Evolutionary conservation across 2,113 vertebrate species (phyloP).

Genomic region (Rhynchopsitta pachyrhyncha): DNA sequence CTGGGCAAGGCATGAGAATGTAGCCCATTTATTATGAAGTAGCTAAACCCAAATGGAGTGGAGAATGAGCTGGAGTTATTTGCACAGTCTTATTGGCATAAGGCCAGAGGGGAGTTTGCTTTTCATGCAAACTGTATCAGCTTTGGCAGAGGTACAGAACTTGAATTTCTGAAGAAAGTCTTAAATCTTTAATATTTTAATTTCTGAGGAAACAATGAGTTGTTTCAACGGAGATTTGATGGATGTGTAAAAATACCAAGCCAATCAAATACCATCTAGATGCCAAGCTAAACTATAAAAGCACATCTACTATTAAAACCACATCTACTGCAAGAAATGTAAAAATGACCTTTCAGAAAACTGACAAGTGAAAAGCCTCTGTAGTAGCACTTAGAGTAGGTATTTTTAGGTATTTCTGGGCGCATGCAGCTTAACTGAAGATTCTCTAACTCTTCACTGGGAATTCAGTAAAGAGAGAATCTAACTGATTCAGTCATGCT

Average conservation of each 20-base stretch:
- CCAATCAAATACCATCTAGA: background rate
- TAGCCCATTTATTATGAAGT: background rate
- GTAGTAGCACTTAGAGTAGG: background rate
- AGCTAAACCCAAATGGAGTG: background rate
- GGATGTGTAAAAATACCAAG: background rate
- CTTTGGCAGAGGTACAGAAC: conserved; percentile 38
- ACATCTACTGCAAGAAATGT: background rate
- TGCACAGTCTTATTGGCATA: background rate
- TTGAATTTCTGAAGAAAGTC: background rate
- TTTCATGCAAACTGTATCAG: conserved; percentile 37
- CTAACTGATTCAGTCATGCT: background rate
- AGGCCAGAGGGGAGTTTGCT: conserved; percentile 11
- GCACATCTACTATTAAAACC: no score
- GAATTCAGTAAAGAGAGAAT: background rate
- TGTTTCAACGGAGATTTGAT: background rate
- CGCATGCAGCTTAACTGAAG: background rate
- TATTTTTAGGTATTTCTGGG: background rate
- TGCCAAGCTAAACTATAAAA: background rate
- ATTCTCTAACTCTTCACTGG: background rate
- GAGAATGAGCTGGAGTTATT: background rate
- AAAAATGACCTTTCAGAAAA: background rate
- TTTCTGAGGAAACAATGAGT: background rate
- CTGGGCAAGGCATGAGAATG: background rate
- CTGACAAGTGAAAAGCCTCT: background rate
- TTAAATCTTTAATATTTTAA: conserved; percentile 46